These are phyloP conservation scores for Aix galericulata DNA, from an alignment of 2,113 vertebrate genomes.

Conservation along the genomic window DNA sequence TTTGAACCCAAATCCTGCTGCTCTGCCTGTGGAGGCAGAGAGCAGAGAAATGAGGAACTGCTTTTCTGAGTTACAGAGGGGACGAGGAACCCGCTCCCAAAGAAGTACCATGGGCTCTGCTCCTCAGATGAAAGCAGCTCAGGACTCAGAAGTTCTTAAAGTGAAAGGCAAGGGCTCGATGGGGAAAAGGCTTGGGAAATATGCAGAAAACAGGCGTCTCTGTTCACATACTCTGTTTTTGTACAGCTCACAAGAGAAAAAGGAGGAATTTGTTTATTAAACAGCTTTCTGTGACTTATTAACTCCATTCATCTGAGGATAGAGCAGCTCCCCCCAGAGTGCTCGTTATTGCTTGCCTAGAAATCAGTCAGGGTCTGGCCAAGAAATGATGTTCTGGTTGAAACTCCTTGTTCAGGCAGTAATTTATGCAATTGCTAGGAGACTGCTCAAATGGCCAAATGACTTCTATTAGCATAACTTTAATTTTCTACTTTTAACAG, in stretches of 20 bases:
- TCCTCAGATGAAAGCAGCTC: neutral
- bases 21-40: neutral
- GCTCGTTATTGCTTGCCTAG: neutral
- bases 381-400: neutral
- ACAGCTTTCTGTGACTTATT: slow-evolving; percentile 15
- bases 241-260: neutral
- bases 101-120: neutral
- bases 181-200: neutral
- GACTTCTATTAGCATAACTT: slow-evolving; percentile 47
- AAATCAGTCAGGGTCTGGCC: slow-evolving; percentile 11
- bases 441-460: slow-evolving; percentile 13
- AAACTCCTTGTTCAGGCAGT: slow-evolving; percentile 22
- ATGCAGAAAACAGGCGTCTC: neutral
- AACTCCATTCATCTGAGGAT: slow-evolving; percentile 5
- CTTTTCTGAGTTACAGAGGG: neutral
- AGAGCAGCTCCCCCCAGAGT: neutral
- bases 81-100: neutral
- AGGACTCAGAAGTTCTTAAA: neutral
- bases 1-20: neutral
- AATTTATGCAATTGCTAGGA: slow-evolving; percentile 50
- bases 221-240: neutral
- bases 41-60: neutral
- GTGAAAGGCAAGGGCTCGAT: neutral
- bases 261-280: slow-evolving; percentile 6
- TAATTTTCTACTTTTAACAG: slow-evolving; percentile 24